Evolutionary conservation across 2,113 vertebrate species (phyloP).

Genomic region (Lethenteron camtschaticum): DNA sequence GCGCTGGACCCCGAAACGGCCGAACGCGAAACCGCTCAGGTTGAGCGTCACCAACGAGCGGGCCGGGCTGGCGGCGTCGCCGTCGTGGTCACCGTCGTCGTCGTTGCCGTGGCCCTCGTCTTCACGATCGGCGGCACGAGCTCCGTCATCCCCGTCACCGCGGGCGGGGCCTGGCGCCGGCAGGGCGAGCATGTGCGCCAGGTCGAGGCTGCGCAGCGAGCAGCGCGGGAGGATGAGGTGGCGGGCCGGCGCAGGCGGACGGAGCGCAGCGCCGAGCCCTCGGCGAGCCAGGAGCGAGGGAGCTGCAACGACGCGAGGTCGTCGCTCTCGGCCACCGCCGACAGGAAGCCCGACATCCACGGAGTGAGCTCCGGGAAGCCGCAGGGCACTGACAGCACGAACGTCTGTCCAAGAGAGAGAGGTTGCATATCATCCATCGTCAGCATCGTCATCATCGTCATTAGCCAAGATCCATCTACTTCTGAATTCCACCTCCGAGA

Average conservation of each 20-base stretch:
- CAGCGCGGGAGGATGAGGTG: conserved; percentile 83
- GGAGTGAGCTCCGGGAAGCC: conserved; percentile 50
- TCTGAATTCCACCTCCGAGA: no score
- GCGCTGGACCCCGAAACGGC: conserved; percentile 22
- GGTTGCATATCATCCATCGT: no score
- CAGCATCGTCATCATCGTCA: no score
- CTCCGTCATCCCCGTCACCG: no score
- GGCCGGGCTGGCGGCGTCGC: conserved; percentile 12
- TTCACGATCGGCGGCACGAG: conserved; percentile 16
- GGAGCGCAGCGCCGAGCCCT: conserved; percentile 35
- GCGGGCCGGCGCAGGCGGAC: conserved; percentile 20
- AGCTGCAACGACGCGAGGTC: conserved; percentile 66
- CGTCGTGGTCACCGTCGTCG: no score
- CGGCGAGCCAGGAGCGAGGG: conserved; percentile 62
- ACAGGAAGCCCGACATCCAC: conserved; percentile 43
- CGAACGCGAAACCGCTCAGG: conserved; percentile 40
- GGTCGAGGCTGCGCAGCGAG: conserved; percentile 39
- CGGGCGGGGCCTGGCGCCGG: no score
- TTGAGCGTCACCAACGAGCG: conserved; percentile 50
- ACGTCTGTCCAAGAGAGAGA: conserved; percentile 20
- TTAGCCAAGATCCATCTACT: no score
- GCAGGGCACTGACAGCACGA: conserved; percentile 68
- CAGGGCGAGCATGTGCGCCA: conserved; percentile 23
- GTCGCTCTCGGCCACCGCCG: conserved; percentile 48
- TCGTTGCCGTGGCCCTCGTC: conserved; percentile 38